phyloP scores from a whole-genome alignment of 2,888 invertebrate genomes.

The Lithosia quadra region DNA sequence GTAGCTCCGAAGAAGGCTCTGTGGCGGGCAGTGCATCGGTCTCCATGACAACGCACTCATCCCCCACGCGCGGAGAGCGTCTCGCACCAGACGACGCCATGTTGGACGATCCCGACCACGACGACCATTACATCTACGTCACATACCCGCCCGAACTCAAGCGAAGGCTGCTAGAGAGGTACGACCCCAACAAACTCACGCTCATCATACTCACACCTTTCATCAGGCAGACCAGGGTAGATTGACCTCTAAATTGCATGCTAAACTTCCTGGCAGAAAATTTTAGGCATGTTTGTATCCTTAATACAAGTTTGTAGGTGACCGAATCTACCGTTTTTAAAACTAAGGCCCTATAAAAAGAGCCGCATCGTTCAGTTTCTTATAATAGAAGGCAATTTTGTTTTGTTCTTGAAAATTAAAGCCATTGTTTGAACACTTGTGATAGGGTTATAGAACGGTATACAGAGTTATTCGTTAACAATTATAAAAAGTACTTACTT shows the following conservation, averaged over 20 bases:
- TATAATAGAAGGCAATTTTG: too few relatives aligned
- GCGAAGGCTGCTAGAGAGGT: constrained; percentile 93
- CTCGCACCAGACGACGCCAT: constrained; percentile 75
- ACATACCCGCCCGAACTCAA: constrained; percentile 95
- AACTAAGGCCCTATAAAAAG: too few relatives aligned
- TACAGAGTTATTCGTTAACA: background rate
- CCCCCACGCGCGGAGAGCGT: constrained; percentile 87
- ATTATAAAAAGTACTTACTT: background rate
- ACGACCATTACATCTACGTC: constrained; percentile 95
- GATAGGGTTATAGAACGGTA: background rate
- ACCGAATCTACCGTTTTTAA: too few relatives aligned
- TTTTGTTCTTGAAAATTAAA: too few relatives aligned
- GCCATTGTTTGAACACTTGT: too few relatives aligned
- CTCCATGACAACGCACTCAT: constrained; percentile 89
- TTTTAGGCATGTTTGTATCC: background rate
- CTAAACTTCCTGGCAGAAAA: background rate
- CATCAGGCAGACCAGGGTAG: constrained; percentile 75
- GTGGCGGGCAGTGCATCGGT: constrained; percentile 89
- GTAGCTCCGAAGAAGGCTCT: constrained; percentile 90
- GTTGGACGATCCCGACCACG: constrained; percentile 84
- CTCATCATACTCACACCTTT: constrained; percentile 75
- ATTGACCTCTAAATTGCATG: constrained; percentile 39
- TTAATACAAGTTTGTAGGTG: background rate
- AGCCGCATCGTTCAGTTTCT: too few relatives aligned
- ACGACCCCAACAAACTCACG: constrained; percentile 76